phyloP scores from a whole-genome alignment of 2,888 invertebrate species.

The Fabriciana adippe region DNA sequence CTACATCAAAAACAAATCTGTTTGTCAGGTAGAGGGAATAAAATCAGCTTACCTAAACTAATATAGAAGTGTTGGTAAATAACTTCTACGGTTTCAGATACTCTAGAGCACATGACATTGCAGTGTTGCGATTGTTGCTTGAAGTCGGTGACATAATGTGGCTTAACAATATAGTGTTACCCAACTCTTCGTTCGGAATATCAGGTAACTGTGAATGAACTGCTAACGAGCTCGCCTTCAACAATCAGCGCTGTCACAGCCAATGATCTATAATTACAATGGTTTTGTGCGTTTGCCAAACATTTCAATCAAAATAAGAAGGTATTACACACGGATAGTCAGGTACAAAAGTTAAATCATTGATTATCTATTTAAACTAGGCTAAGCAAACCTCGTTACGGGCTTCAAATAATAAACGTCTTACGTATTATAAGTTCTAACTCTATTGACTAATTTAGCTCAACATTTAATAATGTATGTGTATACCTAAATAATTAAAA shows the following conservation, averaged over 20 bases:
- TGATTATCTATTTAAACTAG: background rate
- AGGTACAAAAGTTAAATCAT: background rate
- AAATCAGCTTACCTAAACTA: slow-evolving; percentile 31
- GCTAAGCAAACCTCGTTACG: no score
- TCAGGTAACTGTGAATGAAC: slow-evolving; percentile 58
- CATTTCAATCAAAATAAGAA: slow-evolving; percentile 40
- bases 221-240: slow-evolving; percentile 38
- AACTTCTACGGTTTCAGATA: slow-evolving; percentile 58
- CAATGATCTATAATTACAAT: slow-evolving; percentile 40
- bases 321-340: slow-evolving; percentile 25
- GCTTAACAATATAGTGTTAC: slow-evolving; percentile 56
- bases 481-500: background rate
- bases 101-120: slow-evolving; percentile 70
- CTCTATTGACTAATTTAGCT: background rate
- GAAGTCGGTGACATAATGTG: slow-evolving; percentile 52
- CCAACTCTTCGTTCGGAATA: slow-evolving; percentile 65
- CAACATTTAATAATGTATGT: background rate
- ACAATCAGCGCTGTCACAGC: slow-evolving; percentile 38
- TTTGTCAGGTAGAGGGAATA: slow-evolving; percentile 30
- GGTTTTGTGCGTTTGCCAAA: slow-evolving; percentile 42
- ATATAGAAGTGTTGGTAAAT: slow-evolving; percentile 23
- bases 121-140: slow-evolving; percentile 59
- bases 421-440: background rate
- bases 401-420: no score
- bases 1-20: slow-evolving; percentile 34